Evolutionary conservation across 2,113 vertebrate genomes (phyloP).

Genomic region (Scomber scombrus): DNA sequence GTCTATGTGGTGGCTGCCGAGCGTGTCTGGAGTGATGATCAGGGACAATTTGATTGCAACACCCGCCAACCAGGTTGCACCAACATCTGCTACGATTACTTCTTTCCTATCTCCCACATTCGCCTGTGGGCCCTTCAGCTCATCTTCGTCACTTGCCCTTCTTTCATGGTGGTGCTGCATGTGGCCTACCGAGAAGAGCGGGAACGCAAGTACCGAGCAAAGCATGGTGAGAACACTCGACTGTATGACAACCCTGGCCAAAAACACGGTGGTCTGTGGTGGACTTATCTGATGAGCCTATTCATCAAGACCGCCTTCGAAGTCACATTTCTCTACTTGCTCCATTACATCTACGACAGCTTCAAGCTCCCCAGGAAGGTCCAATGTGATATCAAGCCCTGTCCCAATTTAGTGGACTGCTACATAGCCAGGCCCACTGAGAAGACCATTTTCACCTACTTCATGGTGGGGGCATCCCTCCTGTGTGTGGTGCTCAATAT

Average conservation of each 20-base stretch:
- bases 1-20: conserved; percentile 87
- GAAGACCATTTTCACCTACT: conserved; percentile 89
- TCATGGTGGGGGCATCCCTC: conserved; percentile 86
- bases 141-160: conserved; percentile 93
- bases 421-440: conserved; percentile 87
- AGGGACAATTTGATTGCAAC: conserved; percentile 87
- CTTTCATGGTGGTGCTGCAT: conserved; percentile 87
- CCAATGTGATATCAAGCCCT: conserved; percentile 82
- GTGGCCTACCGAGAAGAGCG: conserved; percentile 85
- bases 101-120: conserved; percentile 93
- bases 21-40: conserved; percentile 87
- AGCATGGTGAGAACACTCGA: conserved; percentile 70
- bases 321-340: conserved; percentile 84
- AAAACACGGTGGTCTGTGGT: conserved; percentile 92
- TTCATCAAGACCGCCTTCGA: conserved; percentile 85
- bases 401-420: conserved; percentile 87
- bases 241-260: conserved; percentile 86
- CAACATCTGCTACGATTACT: conserved; percentile 88
- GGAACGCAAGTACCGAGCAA: conserved; percentile 78
- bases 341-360: conserved; percentile 84
- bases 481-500: conserved; percentile 87
- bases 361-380: conserved; percentile 86
- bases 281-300: conserved; percentile 90
- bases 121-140: conserved; percentile 95
- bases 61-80: conserved; percentile 87